These are phyloP conservation scores for Eleginops maclovinus DNA, from an alignment of 2,113 vertebrate genomes.

Conservation along the genomic window DNA sequence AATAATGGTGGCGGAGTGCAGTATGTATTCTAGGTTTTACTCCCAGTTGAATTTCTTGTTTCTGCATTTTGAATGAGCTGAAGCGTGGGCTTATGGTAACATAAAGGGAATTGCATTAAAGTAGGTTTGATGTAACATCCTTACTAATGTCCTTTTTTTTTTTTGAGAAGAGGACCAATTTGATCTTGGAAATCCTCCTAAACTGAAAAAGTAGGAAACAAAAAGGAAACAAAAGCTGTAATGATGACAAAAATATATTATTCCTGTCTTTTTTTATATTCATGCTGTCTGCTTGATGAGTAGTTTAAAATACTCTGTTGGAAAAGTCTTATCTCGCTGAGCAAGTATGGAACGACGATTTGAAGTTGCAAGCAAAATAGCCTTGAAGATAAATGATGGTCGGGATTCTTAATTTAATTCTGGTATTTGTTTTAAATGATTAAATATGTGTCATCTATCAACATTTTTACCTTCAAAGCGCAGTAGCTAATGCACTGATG, in stretches of 20 bases:
- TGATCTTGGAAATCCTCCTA: neutral
- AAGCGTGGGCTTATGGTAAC: neutral
- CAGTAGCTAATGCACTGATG: constrained; percentile 64
- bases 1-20: neutral
- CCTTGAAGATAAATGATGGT: constrained; percentile 58
- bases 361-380: constrained; percentile 25
- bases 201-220: neutral
- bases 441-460: constrained; percentile 65
- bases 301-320: constrained; percentile 10
- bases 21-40: neutral
- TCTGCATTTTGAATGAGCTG: neutral
- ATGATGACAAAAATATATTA: neutral
- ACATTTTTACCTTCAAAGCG: constrained; percentile 65
- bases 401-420: constrained; percentile 49
- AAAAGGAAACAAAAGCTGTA: neutral
- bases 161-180: neutral
- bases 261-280: neutral
- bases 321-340: neutral
- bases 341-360: constrained; percentile 32
- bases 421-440: constrained; percentile 57
- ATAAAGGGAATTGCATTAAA: constrained; percentile 9
- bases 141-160: neutral
- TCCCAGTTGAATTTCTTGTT: neutral
- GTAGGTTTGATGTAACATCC: neutral
- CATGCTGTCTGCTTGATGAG: neutral